phyloP scores from a whole-genome alignment of 2,113 vertebrate species.

The Uria lomvia region DNA sequence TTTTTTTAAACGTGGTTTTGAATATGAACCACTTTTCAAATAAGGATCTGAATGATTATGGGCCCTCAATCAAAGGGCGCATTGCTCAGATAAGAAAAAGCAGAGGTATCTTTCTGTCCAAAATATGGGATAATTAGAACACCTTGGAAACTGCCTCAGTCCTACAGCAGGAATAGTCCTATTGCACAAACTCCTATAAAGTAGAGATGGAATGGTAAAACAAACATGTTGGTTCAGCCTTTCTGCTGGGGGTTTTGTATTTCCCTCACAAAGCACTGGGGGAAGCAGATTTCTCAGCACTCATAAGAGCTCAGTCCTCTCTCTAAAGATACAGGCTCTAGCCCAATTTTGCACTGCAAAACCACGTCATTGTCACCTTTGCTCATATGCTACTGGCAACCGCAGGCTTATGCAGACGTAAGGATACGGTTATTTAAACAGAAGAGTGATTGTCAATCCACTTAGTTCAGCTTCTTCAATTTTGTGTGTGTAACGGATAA shows the following conservation, averaged over 20 bases:
- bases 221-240: neutral
- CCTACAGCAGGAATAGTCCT: neutral
- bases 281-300: neutral
- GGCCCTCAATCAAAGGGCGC: neutral
- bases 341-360: neutral
- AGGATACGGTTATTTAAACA: neutral
- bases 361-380: neutral
- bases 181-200: neutral
- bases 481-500: neutral
- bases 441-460: neutral
- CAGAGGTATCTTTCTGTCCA: neutral
- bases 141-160: neutral
- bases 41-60: neutral
- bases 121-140: neutral
- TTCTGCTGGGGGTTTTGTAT: neutral
- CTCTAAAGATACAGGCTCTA: neutral
- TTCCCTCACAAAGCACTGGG: neutral
- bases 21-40: neutral
- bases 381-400: neutral
- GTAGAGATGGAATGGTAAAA: neutral
- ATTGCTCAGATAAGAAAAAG: neutral
- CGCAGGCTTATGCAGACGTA: fast-evolving
- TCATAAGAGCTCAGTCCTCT: neutral
- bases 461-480: neutral
- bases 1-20: neutral